These are phyloP conservation scores for Formica selysi DNA, from an alignment of 1,140 invertebrate species.

Conservation along the genomic window DNA sequence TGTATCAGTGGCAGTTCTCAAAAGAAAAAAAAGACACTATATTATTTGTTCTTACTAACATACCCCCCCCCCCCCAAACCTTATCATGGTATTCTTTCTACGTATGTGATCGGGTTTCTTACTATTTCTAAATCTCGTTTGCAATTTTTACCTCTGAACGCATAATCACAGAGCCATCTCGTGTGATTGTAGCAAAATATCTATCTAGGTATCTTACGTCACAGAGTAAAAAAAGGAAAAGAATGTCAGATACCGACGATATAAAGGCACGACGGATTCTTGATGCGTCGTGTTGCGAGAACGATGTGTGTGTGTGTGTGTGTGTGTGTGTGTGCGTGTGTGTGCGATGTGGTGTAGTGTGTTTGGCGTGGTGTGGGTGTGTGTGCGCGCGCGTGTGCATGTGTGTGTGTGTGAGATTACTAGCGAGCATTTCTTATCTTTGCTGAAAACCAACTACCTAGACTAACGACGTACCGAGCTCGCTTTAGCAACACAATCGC, in stretches of 20 bases:
- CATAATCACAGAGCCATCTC: neutral
- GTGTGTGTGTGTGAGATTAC: neutral
- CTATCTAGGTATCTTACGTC: constrained; percentile 81
- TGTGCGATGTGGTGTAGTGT: too few relatives aligned
- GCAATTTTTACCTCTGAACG: constrained; percentile 11
- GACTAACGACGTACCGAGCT: constrained; percentile 24
- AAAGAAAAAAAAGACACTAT: constrained; percentile 30
- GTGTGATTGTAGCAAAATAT: constrained; percentile 75
- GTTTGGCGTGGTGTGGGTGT: too few relatives aligned
- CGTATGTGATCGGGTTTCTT: constrained; percentile 13
- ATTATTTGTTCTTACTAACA: constrained; percentile 1
- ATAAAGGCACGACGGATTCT: constrained; percentile 72
- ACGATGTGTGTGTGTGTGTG: neutral
- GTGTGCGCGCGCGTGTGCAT: too few relatives aligned
- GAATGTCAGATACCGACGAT: constrained; percentile 79
- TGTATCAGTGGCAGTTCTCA: constrained; percentile 67
- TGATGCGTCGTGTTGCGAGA: constrained; percentile 58
- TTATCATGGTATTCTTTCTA: neutral
- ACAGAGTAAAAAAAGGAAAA: constrained; percentile 76
- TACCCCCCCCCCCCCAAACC: neutral
- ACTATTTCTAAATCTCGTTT: neutral
- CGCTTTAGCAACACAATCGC: constrained; percentile 21
- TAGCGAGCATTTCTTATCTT: neutral
- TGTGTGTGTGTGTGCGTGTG: too few relatives aligned
- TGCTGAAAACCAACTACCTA: constrained; percentile 21